Evolutionary conservation across 2,113 vertebrate genomes (phyloP), one percentile per base, ranked within the genome.

Genomic region (Bagarius yarrelli): DNA sequence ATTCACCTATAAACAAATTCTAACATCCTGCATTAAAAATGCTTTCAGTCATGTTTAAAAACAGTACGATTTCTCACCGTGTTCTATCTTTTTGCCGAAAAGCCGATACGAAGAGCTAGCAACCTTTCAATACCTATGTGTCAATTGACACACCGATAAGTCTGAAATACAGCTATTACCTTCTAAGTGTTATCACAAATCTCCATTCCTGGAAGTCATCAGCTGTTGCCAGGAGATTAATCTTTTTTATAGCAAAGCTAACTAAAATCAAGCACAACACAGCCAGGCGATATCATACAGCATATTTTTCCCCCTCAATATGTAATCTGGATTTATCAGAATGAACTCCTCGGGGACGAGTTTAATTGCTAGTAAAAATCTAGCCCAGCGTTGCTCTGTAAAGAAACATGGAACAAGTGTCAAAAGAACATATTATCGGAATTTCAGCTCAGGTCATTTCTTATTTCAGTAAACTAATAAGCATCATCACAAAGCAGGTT

Each of bases 291-390:
- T 76, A 69, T 82, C 53, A 59, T 30, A 74, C 57, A 25, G 36
- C 32, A 15, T 76, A 52, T 76, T 82, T 55, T 69, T 76, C 36
- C 59, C 8, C 3, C 8, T 3, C 36, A 76, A 57, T 70, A 69
- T 80, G 75, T 67, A 76, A 80, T 83, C 61, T 80, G 61, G 64
- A 21, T 63, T 80, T 44, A 80, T 55, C 72, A 79, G 30, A 83
- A 76, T 61, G 30, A 76, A 40, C 44, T 84, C 63, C 66, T 23
- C 14, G 16, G 63, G 64, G 57, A 76, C 72, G 14, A 71, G 64
- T 2, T 15, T 76, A 84, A 80, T 76, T 40, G 55, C 56, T 69
- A 16, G 30, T 44, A 36, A 70, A 70, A 55, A 25, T 30, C 36
- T 69, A 30, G 16, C 8, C 36, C 32, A 53, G 64, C 12, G 1